Base-by-base conservation (phyloP, 2,888 invertebrate species). In the Tanaodytes sp. region DNA sequence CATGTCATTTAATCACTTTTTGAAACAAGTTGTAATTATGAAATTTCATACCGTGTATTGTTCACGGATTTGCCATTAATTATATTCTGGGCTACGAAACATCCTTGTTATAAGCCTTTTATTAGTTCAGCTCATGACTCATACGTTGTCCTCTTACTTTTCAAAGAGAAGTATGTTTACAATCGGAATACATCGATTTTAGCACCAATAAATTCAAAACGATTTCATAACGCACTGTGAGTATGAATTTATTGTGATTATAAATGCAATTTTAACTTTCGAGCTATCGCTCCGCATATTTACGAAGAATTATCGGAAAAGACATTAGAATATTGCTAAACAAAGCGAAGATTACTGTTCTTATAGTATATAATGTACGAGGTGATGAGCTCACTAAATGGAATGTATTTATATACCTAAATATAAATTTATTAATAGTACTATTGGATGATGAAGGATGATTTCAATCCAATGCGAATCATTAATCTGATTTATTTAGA, bases 401-500 rank as follows among this genome's bases (percentile, higher is more conserved):
- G 30, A 6, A 23, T 43, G 49, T 48, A 54, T 57, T 42, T 43
- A 57, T 49, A 49, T 43, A 36, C 33, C 40, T 57, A 48, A 49
- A 64, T 57, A 33, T 48, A 55, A 49, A 45, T 18, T 37, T 36
- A 49, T 55, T 19, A 57, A 64, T 23, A 49, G 33, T 8, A 48
- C 46, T 31, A 16, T 15, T 37, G n/a, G 36, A 20, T 19, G n/a
- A 11, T 23, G 23, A 8, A 36, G n/a, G 15, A 23, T 23, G 27
- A 8, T 27, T 40, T 9, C 33, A 43, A 15, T 18, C 5, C 23
- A 59, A 52, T 54, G 48, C 48, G 48, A 63, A 64, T 57, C 42
- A 16, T 43, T 20, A 19, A 1, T 40, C 37, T 57, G 57, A 57
- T 64, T 64, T 64, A 64, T 57, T 49, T 45, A 63, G 54, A 52